Base-by-base conservation (phyloP, 2,888 invertebrate genomes). In the Oscheius onirici region DNA sequence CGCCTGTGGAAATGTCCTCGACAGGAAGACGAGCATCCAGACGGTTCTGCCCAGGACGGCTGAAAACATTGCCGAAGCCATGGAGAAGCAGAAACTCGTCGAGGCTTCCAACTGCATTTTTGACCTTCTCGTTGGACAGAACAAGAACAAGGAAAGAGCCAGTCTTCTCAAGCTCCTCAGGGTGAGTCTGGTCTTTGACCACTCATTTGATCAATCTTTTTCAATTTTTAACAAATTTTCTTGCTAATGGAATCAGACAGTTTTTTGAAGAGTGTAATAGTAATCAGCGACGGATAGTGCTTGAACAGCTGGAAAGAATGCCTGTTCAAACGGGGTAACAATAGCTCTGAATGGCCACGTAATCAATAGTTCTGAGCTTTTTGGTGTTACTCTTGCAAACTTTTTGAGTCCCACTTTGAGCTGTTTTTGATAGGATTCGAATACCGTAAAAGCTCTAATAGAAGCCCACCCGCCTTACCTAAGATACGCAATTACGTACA, bases 131-230 rank as follows among this genome's bases (percentile, higher is more conserved):
- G 76, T 79, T 57, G 55, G 79, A 20, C 77, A 72, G 6, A 49
- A 49, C 40, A 55, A 46, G 26, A 24, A 84, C 26, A 83, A 86
- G 54, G 86, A 63, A 17, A 3, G 13, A 20, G 63, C 86, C 5
- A 82, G 80, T 20, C 83, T 86, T 57, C 82, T 83, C 17, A 84
- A 84, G 67, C 68, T 86, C 17, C 54, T 86, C 6, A 81, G 81
- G 70, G 85, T 78, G 15, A 26, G 28, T 13, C 17, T 46, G 6
- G n/a, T n/a, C n/a, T 51, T 20, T 11, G 17, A 13, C 26, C 11
- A 15, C 10, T 24, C 6, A 44, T 11, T 13, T 15, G 15, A 2
- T 54, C 20, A n/a, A n/a, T 34, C 34, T 3, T 34, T 46, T 20
- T 3, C n/a, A 17, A 46, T 46, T 46, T 1, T 6, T 34, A 8